Percentiles rank a stretch among this genome's conserved stretches.
These are phyloP conservation scores for Mamestra brassicae DNA, from an alignment of 2,888 invertebrate genomes.

Conservation along the genomic window DNA sequence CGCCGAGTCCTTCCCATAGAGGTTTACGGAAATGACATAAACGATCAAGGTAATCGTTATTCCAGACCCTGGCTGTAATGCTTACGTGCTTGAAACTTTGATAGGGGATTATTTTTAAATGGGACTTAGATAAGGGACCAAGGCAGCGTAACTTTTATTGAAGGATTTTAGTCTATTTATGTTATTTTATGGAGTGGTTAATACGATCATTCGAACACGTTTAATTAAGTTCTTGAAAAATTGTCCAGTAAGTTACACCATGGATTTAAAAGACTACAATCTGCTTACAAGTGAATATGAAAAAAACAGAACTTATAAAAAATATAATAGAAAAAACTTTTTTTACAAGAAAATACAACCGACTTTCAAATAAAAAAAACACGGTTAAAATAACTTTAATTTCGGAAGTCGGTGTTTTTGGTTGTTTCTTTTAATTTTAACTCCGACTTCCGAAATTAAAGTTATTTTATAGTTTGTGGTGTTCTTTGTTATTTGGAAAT, in stretches of 20 bases:
- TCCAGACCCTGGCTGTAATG: neutral
- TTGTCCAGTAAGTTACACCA: neutral
- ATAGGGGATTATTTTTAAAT: conserved; percentile 16
- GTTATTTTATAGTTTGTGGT: too few species aligned
- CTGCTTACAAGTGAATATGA: too few species aligned
- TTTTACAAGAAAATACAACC: too few species aligned
- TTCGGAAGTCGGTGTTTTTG: too few species aligned
- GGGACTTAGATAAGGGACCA: neutral
- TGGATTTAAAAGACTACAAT: too few species aligned
- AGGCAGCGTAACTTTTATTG: neutral
- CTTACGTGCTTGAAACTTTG: conserved; percentile 14
- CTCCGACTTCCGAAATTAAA: too few species aligned
- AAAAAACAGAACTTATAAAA: too few species aligned
- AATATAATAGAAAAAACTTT: too few species aligned
- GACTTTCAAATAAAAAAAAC: too few species aligned
- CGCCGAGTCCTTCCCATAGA: neutral
- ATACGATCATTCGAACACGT: neutral
- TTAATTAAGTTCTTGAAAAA: neutral
- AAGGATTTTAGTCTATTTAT: neutral
- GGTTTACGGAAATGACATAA: neutral
- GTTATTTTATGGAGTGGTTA: neutral
- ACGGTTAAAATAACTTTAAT: too few species aligned
- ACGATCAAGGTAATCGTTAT: neutral
- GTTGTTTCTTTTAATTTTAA: too few species aligned
- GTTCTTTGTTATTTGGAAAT: too few species aligned